Conservation (phyloP, 2,113 vertebrate genomes). For the Mesitornis unicolor region DNA sequence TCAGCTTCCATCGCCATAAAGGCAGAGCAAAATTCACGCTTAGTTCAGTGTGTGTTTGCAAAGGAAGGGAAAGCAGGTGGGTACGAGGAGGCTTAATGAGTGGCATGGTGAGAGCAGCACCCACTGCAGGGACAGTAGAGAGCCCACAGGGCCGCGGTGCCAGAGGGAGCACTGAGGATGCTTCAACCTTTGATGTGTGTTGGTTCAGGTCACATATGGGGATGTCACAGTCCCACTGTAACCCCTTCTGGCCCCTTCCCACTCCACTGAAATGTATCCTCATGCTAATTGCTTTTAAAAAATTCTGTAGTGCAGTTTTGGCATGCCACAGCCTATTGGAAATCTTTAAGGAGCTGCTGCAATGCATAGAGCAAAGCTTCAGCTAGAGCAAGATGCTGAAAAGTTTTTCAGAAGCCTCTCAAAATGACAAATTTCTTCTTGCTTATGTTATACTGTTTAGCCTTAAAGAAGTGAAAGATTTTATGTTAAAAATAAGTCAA, state of each 20-base stretch:
- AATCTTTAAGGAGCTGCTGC: slow-evolving; percentile 10
- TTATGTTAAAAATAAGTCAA: slow-evolving; percentile 28
- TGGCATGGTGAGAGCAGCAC: background rate
- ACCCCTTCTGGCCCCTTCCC: background rate
- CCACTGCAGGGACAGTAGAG: background rate
- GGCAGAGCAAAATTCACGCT: background rate
- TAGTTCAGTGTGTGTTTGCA: background rate
- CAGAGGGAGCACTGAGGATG: background rate
- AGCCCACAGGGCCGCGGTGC: accelerated
- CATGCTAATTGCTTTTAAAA: background rate
- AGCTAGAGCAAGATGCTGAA: background rate
- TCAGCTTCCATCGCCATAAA: background rate
- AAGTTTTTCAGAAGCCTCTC: background rate
- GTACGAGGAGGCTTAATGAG: background rate
- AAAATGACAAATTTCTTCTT: slow-evolving; percentile 12
- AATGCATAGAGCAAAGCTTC: background rate
- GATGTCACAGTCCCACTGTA: background rate
- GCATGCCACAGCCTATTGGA: background rate
- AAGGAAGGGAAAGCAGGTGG: background rate
- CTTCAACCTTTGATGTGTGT: background rate
- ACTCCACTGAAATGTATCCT: background rate
- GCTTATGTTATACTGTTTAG: background rate
- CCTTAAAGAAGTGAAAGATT: background rate
- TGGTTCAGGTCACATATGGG: accelerated
- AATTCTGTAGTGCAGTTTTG: background rate